Percentiles rank a stretch among this genome's conserved stretches.
Evolutionary conservation across 2,888 invertebrate species (phyloP).

Genomic region (Hemicrepidius hirtus): DNA sequence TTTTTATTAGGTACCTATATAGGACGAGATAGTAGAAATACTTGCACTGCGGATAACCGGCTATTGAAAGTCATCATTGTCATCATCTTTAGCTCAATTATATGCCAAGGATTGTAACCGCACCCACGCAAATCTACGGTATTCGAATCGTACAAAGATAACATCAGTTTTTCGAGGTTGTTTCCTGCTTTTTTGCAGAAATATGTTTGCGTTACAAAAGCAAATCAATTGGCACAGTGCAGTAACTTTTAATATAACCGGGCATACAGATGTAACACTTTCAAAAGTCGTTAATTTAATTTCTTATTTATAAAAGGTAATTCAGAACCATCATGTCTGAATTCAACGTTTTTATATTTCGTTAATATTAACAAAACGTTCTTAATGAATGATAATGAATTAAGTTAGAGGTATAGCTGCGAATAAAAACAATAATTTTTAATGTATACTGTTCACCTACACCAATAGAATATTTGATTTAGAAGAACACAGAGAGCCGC

Average conservation of each 20-base stretch:
- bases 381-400: neutral
- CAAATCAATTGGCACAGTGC: neutral
- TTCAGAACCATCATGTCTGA: neutral
- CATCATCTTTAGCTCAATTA: neutral
- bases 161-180: constrained; percentile 11
- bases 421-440: constrained; percentile 7
- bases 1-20: no score
- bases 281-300: neutral
- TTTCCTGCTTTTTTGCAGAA: constrained; percentile 2
- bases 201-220: neutral
- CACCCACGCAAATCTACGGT: neutral
- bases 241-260: neutral
- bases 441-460: constrained; percentile 7
- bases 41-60: neutral
- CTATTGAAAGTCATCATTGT: constrained; percentile 5
- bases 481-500: constrained; percentile 24
- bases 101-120: neutral
- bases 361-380: neutral
- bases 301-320: neutral
- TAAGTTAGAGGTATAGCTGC: no score
- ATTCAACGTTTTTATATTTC: neutral
- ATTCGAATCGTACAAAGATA: constrained; percentile 1
- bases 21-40: no score
- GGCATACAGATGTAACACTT: neutral
- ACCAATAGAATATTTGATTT: constrained; percentile 37